Conservation (phyloP, 2,888 invertebrate species). For the Prosapia bicincta region DNA sequence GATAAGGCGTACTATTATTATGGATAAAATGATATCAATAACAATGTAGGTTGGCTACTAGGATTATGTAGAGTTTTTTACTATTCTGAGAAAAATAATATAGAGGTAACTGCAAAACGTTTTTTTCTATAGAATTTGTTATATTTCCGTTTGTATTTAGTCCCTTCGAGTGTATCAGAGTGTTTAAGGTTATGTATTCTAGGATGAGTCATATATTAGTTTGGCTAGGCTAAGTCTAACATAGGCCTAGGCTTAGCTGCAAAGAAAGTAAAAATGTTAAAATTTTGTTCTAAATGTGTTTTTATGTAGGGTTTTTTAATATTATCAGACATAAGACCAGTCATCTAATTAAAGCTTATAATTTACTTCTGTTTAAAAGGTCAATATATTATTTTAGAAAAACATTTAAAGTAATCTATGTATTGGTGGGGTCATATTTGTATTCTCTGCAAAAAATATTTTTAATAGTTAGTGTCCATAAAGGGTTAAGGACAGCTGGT, state of each 20-base stretch:
- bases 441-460: too few relatives aligned
- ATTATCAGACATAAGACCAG: too few relatives aligned
- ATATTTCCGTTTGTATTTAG: neutral
- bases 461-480: too few relatives aligned
- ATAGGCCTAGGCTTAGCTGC: neutral
- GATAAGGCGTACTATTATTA: neutral
- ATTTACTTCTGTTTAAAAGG: too few relatives aligned
- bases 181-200: neutral
- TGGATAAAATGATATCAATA: neutral
- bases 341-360: too few relatives aligned
- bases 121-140: neutral
- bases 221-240: neutral
- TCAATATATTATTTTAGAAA: too few relatives aligned
- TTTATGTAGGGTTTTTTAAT: too few relatives aligned
- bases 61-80: neutral
- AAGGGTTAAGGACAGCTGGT: too few relatives aligned
- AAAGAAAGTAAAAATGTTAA: too few relatives aligned
- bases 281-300: too few relatives aligned
- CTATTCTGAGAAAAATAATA: neutral
- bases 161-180: neutral
- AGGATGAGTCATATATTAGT: neutral
- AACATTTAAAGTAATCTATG: too few relatives aligned
- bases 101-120: neutral
- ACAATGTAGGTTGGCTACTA: neutral
- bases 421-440: too few relatives aligned